Percentiles rank a stretch among this genome's conserved stretches.
Conservation (phyloP, 2,888 invertebrate species). For the Chrysolina americana region DNA sequence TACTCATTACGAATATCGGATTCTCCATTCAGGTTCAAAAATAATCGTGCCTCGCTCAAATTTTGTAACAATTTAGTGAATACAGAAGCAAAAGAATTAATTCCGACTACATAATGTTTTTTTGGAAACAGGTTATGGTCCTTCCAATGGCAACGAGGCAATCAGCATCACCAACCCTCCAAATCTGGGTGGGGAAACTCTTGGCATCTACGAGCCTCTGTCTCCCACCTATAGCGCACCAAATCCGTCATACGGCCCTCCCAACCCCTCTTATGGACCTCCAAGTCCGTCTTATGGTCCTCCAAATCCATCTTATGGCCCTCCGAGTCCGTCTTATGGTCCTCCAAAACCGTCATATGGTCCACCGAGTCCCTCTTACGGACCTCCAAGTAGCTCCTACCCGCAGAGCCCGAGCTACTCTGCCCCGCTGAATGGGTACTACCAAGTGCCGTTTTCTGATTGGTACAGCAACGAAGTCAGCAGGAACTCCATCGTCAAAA, state of each 20-base stretch:
- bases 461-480: constrained; percentile 56
- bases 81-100: no score
- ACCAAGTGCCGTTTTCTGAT: constrained; percentile 54
- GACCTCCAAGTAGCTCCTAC: constrained; percentile 45
- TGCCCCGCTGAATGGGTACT: constrained; percentile 40
- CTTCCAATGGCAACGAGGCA: constrained; percentile 65
- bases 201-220: constrained; percentile 24
- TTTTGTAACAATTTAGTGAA: no score
- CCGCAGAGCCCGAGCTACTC: constrained; percentile 43
- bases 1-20: no score
- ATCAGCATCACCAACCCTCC: constrained; percentile 66
- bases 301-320: constrained; percentile 39
- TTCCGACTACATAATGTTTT: not conserved
- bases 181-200: constrained; percentile 23
- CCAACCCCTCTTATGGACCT: constrained; percentile 27
- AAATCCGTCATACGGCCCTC: constrained; percentile 33
- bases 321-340: constrained; percentile 38
- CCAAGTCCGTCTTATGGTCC: constrained; percentile 30
- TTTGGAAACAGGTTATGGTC: constrained; percentile 62
- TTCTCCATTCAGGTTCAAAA: no score
- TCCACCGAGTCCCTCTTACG: constrained; percentile 46
- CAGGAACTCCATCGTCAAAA: constrained; percentile 56
- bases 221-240: constrained; percentile 34
- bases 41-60: no score
- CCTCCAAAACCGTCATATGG: constrained; percentile 42